Conservation (phyloP, 2,113 vertebrate species). For the Callipepla squamata region DNA sequence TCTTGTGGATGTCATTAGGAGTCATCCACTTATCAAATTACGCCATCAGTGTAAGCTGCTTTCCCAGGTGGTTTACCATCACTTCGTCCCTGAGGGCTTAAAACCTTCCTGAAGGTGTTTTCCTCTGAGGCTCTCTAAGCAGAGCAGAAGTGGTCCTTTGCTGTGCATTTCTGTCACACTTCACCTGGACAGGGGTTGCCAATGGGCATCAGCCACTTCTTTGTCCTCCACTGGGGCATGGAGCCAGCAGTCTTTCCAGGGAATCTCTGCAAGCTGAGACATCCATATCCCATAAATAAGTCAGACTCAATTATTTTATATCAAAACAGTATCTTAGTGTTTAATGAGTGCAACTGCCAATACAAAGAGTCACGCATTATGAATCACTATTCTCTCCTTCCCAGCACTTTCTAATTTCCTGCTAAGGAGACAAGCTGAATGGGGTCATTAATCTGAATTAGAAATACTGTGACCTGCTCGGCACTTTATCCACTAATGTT, state of each 20-base stretch:
- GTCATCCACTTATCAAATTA: not conserved
- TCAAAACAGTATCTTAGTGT: constrained; percentile 78
- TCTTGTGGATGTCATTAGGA: not conserved
- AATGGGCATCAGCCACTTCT: not conserved
- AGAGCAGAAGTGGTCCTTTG: not conserved
- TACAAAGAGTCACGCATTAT: constrained; percentile 60
- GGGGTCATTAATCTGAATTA: constrained; percentile 84
- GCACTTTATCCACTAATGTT: constrained; percentile 62
- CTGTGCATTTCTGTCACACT: not conserved
- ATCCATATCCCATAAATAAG: constrained; percentile 59
- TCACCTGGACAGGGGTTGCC: not conserved
- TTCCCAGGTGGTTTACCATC: not conserved
- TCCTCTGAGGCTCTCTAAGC: not conserved
- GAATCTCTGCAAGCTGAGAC: not conserved
- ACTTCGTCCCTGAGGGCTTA: not conserved
- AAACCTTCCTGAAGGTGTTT: not conserved
- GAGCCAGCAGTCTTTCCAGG: not conserved
- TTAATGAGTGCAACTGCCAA: constrained; percentile 76
- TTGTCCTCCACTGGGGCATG: not conserved
- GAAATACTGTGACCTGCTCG: constrained; percentile 73
- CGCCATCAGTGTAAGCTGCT: not conserved
- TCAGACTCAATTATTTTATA: constrained; percentile 77
- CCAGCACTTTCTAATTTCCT: constrained; percentile 81
- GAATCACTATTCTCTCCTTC: constrained; percentile 75
- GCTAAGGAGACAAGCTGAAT: constrained; percentile 77